Evolutionary conservation across 2,113 vertebrate genomes (phyloP).

Genomic region (Leucopsar rothschildi): DNA sequence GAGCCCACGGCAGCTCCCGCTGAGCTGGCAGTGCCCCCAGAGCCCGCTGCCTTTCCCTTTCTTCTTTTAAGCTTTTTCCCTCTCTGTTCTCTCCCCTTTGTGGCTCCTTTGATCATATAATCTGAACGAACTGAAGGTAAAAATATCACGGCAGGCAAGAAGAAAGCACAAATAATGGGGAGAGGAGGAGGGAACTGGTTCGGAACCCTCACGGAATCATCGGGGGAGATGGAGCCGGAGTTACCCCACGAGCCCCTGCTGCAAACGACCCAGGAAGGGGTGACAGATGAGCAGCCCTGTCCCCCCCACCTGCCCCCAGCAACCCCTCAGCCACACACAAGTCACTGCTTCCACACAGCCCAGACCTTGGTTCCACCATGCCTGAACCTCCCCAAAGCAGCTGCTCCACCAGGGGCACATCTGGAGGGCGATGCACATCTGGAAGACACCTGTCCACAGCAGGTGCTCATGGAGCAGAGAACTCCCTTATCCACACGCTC

Average conservation of each 20-base stretch:
- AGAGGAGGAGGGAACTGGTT: neutral
- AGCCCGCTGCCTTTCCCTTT: slow-evolving; percentile 15
- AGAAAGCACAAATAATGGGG: slow-evolving; percentile 25
- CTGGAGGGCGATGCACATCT: neutral
- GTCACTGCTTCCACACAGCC: neutral
- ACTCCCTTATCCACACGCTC: neutral
- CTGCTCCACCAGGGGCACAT: neutral
- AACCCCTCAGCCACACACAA: neutral
- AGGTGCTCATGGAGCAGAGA: neutral
- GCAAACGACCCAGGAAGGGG: neutral
- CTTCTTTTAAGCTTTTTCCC: slow-evolving; percentile 41
- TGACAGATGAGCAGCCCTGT: neutral
- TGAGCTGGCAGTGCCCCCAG: neutral
- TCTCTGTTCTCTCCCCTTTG: slow-evolving; percentile 53
- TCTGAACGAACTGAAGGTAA: slow-evolving; percentile 68
- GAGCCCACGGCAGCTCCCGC: neutral
- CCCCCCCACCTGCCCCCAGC: neutral
- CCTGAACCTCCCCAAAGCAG: neutral
- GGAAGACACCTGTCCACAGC: neutral
- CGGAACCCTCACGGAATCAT: neutral
- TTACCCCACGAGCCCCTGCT: neutral
- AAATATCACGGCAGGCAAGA: slow-evolving; percentile 59
- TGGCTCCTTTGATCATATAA: slow-evolving; percentile 67
- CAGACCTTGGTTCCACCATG: neutral
- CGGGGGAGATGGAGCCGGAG: neutral